phyloP scores from a whole-genome alignment of 30 jellyfish, hydroid and myxozoan species.

The Sanderia malayensis region DNA sequence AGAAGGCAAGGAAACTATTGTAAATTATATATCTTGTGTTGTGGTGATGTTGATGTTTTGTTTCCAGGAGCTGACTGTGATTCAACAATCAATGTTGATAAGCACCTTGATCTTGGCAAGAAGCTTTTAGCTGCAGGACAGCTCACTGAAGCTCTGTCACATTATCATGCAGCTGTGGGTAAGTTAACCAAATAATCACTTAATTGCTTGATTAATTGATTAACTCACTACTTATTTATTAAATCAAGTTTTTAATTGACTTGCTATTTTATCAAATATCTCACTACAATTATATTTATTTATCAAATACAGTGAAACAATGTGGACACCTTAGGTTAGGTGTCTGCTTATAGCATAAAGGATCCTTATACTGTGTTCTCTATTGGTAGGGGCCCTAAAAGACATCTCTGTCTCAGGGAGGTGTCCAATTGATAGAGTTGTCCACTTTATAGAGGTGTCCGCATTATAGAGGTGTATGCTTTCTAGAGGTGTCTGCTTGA shows the following conservation, averaged over 20 bases:
- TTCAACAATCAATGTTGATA: conserved; percentile 87
- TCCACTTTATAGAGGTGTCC: too few species aligned
- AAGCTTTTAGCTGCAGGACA: conserved; percentile 97
- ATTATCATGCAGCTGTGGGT: conserved; percentile 97
- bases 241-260: neutral
- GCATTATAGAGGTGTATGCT: too few species aligned
- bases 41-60: neutral
- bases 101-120: conserved; percentile 93
- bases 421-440: too few species aligned
- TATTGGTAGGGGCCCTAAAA: too few species aligned
- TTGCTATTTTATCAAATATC: neutral
- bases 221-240: neutral
- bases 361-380: too few species aligned
- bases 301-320: neutral
- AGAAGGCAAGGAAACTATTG: neutral
- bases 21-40: neutral
- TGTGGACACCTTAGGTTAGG: too few species aligned
- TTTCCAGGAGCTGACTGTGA: conserved; percentile 84
- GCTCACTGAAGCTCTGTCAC: conserved; percentile 95
- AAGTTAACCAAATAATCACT: conserved; percentile 5
- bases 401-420: too few species aligned
- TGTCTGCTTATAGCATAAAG: too few species aligned
- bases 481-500: too few species aligned
- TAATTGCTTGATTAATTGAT: neutral
- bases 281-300: neutral